Base-by-base conservation (phyloP, 1,140 invertebrate species). In the Meloidogyne floridensis region DNA sequence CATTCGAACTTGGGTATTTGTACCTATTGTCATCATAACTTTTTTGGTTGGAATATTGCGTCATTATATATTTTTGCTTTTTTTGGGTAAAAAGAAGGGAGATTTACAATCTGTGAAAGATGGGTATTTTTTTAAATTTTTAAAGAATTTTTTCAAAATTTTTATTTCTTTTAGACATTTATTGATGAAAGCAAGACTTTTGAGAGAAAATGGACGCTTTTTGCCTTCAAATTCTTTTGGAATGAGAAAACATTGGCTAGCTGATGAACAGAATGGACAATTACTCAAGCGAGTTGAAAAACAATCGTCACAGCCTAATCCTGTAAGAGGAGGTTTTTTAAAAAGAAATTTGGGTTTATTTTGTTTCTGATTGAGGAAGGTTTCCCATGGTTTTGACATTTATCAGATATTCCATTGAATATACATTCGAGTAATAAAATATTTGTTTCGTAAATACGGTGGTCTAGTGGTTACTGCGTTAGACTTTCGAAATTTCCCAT, bases 171-270 rank as follows among this genome's bases (percentile, higher is more conserved):
- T 65, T 18, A 70, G 77, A n/a, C 59, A 82, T 72, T 95, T 95
- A 1, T 94, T 99, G 92, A 95, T 98, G 80, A 91, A 97, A 87
- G 94, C 96, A 72, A 93, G 96, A 84, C 90, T 97, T 53, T 91
- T 99, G 3, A 92, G 98, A 74, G 97, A 99, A 92, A 99, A 99
- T 93, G 96, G 96, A 13, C 95, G 96, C 91, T 98, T 96, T 90
- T 93, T 99, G 85, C 95, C 97, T n/a, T 94, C 94, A 89, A 93
- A 95, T 87, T 94, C 95, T n/a, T 99, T 97, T 91, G 92, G 94
- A 10, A 96, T 96, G 93, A 92, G 98, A 76, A 93, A 96, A 81
- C 93, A 96, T 88, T 98, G 94, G 90, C 98, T 99, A 88, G 98
- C 98, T 91, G 95, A 97, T 91, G 95, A 97, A 91, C 95, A 98